phyloP scores from a whole-genome alignment of 2,888 invertebrate genomes.

The Oligia fasciuncula region DNA sequence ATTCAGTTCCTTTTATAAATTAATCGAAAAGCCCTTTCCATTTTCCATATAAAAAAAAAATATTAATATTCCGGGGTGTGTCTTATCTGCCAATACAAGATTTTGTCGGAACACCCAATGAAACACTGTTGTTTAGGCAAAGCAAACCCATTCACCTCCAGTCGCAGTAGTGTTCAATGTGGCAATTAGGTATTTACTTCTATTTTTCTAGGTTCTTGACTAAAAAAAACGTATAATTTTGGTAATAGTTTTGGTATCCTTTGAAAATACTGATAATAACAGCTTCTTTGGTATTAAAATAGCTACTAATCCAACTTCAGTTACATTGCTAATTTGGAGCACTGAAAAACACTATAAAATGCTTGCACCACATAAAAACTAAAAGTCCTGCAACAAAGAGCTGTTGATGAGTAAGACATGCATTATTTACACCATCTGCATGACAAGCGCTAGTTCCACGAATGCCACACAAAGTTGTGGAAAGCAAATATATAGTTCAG shows the following conservation, averaged over 20 bases:
- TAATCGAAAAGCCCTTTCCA: neutral
- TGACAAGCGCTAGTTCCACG: constrained; percentile 43
- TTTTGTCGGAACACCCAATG: neutral
- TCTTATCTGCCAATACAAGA: neutral
- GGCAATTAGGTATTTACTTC: neutral
- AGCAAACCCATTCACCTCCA: neutral
- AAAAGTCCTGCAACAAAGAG: constrained; percentile 27
- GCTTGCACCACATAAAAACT: constrained; percentile 19
- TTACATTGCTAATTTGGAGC: neutral
- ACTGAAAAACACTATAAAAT: neutral
- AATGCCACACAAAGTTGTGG: constrained; percentile 33
- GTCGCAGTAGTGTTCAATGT: neutral
- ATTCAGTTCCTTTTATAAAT: neutral
- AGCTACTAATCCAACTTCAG: neutral
- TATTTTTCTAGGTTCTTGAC: neutral
- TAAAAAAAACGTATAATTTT: neutral
- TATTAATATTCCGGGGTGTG: neutral
- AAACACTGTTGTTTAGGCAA: neutral
- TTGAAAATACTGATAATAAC: no score
- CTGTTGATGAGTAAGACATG: constrained; percentile 44
- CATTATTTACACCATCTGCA: constrained; percentile 61
- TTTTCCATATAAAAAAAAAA: no score
- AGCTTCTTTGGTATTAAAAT: neutral
- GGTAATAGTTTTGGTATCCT: no score
- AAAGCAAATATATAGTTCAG: constrained; percentile 4